Conservation (phyloP, 1,140 invertebrate species). For the Drosophila lowei region DNA sequence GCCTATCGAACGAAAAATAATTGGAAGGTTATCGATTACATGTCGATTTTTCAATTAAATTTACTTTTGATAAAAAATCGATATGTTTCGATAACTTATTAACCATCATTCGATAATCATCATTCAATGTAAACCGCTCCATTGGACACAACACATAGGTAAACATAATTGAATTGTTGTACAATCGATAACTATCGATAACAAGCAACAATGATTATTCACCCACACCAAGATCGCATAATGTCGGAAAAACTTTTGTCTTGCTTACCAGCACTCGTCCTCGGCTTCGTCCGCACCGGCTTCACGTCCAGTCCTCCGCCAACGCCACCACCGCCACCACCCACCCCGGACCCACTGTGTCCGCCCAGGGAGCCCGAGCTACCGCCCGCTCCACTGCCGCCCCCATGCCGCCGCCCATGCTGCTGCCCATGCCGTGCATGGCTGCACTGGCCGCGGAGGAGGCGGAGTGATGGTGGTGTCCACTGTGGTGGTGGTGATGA, state of each 20-base stretch:
- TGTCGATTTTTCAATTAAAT: neutral
- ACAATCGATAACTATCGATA: slow-evolving; percentile 49
- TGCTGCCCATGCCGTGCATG: slow-evolving; percentile 49
- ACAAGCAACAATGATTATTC: slow-evolving; percentile 67
- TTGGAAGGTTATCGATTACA: neutral
- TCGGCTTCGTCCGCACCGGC: slow-evolving; percentile 81
- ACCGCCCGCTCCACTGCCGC: slow-evolving; percentile 27
- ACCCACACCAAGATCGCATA: slow-evolving; percentile 81
- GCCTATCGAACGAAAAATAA: neutral
- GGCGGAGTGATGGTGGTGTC: slow-evolving; percentile 56
- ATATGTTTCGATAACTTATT: too few relatives aligned
- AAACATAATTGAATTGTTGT: slow-evolving; percentile 55
- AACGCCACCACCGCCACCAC: slow-evolving; percentile 26
- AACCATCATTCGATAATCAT: too few relatives aligned
- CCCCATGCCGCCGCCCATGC: slow-evolving; percentile 48
- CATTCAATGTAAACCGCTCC: slow-evolving; percentile 8
- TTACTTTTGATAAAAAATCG: too few relatives aligned
- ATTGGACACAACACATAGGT: slow-evolving; percentile 39
- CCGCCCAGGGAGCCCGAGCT: slow-evolving; percentile 36
- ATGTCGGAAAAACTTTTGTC: slow-evolving; percentile 70
- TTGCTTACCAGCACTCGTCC: slow-evolving; percentile 83
- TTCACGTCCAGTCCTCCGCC: slow-evolving; percentile 62
- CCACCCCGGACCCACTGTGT: slow-evolving; percentile 26
- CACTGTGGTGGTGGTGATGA: slow-evolving; percentile 65
- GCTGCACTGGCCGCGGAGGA: slow-evolving; percentile 35